Percentiles rank a stretch among this genome's conserved stretches.
Conservation (phyloP, 2,888 invertebrate species). For the Unio delphinus region DNA sequence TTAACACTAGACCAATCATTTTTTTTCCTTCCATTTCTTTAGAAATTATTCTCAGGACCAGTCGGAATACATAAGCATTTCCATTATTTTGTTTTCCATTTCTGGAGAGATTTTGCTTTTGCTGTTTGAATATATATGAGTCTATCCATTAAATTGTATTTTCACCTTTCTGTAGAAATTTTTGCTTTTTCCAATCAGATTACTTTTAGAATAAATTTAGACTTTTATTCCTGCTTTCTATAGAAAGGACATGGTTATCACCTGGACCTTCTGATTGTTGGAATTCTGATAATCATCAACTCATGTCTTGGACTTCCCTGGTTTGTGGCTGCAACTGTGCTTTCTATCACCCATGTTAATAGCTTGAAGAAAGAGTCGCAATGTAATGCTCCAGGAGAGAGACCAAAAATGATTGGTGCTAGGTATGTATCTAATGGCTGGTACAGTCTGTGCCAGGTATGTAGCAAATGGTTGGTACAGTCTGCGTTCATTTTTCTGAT, state of each 20-base stretch:
- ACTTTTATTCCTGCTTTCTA: conserved; percentile 13
- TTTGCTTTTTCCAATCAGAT: not conserved
- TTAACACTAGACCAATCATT: too few species aligned
- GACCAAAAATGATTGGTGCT: conserved; percentile 95
- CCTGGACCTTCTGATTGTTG: conserved; percentile 90
- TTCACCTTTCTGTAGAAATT: not conserved
- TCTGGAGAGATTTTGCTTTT: too few species aligned
- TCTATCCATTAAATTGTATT: not conserved
- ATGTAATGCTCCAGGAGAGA: conserved; percentile 97
- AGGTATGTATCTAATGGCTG: conserved; percentile 69
- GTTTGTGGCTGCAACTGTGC: conserved; percentile 92
- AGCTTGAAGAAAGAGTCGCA: conserved; percentile 95
- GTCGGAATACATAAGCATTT: too few species aligned
- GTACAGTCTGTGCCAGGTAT: too few species aligned
- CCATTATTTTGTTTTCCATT: too few species aligned
- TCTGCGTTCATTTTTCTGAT: too few species aligned
- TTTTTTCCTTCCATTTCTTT: too few species aligned
- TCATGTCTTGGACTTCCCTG: conserved; percentile 91
- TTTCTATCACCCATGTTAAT: conserved; percentile 98
- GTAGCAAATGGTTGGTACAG: too few species aligned
- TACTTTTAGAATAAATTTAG: not conserved
- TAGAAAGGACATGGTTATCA: conserved; percentile 97
- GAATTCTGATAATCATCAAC: conserved; percentile 89
- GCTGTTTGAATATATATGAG: too few species aligned
- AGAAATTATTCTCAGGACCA: too few species aligned